phyloP scores from a whole-genome alignment of 2,113 vertebrate genomes.

The Calidris pygmaea region DNA sequence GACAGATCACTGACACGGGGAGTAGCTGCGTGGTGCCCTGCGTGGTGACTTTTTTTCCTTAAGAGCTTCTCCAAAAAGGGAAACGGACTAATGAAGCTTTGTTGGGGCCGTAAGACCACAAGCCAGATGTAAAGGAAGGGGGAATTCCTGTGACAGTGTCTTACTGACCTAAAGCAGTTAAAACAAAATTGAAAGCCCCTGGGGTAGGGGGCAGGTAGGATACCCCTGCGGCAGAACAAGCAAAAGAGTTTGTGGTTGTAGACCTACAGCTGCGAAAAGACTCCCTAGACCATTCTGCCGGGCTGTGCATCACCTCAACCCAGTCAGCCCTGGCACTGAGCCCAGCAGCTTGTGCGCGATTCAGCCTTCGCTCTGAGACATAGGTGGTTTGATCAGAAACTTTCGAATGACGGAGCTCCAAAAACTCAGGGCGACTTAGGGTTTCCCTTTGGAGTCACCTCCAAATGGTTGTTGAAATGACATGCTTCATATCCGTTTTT shows the following conservation, averaged over 20 bases:
- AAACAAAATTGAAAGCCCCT: not conserved
- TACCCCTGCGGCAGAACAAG: not conserved
- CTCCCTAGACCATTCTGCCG: not conserved
- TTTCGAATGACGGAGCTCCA: rapidly evolving
- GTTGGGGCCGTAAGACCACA: not conserved
- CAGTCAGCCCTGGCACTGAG: not conserved
- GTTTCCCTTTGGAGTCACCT: not conserved
- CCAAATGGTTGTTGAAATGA: not conserved
- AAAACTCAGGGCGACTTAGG: not conserved
- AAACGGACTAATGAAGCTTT: not conserved
- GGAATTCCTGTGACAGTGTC: not conserved
- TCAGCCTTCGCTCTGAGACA: not conserved
- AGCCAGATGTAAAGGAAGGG: not conserved
- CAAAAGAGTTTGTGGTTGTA: not conserved
- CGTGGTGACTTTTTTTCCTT: not conserved
- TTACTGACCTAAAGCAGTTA: not conserved
- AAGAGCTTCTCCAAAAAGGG: not conserved
- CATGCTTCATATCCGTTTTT: rapidly evolving
- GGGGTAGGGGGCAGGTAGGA: not conserved
- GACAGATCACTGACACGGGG: not conserved
- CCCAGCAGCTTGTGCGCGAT: not conserved
- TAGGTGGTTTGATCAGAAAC: not conserved
- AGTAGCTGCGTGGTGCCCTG: not conserved
- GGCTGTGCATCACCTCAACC: not conserved
- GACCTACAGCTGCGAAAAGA: not conserved